A percentile compares a stretch with the other conserved stretches of the same genome.
Conservation (phyloP, 2,888 invertebrate species). For the Amorpha juglandis region DNA sequence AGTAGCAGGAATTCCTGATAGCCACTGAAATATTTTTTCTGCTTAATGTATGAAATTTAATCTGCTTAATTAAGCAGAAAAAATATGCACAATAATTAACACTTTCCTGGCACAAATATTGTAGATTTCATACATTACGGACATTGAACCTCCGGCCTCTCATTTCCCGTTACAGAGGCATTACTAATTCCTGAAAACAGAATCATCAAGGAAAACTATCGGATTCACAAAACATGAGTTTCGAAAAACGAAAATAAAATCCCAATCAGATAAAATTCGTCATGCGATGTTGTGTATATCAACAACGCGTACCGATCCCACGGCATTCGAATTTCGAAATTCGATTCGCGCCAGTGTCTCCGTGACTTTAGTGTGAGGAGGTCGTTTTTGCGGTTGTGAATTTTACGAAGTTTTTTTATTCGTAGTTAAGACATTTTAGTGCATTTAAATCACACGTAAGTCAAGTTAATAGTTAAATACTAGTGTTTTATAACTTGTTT, state of each 20-base stretch:
- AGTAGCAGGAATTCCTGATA: too few species aligned
- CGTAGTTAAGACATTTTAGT: background rate
- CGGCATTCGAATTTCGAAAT: background rate
- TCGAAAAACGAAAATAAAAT: conserved; percentile 2
- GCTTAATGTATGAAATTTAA: too few species aligned
- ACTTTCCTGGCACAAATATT: background rate
- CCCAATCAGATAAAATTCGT: conserved; percentile 11
- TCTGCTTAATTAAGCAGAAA: too few species aligned
- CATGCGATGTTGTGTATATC: conserved; percentile 22
- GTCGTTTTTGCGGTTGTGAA: background rate
- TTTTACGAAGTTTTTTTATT: background rate
- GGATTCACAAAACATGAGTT: background rate
- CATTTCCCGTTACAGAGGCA: background rate
- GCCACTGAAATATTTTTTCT: too few species aligned
- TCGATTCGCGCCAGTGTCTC: conserved; percentile 10
- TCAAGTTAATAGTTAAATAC: background rate
- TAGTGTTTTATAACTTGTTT: background rate
- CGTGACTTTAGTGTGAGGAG: background rate
- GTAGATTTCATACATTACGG: background rate
- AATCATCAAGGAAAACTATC: background rate
- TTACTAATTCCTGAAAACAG: background rate
- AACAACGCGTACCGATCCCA: background rate
- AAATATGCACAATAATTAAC: too few species aligned
- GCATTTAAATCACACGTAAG: background rate
- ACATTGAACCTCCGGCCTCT: background rate